Evolutionary conservation across 2,797 vertebrate species (phyloP), one percentile per base, ranked within the genome.

Genomic region (Chrosomus eos): DNA sequence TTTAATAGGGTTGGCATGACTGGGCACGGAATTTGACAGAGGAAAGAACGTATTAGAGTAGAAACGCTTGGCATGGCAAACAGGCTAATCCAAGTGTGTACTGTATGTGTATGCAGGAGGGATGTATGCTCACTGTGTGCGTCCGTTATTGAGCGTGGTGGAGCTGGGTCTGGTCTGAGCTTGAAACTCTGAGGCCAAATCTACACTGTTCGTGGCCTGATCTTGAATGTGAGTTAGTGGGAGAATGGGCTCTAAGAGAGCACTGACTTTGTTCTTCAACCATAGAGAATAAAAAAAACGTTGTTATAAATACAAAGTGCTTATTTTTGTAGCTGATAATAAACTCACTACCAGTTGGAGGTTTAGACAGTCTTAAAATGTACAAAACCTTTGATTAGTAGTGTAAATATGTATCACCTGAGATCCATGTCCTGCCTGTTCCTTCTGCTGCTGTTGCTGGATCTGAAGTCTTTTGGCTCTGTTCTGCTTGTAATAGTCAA

Each of bases 401-500:
- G 23, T 81, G 71, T 66, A 21, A 70, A 80, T 83, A 76, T 62
- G 72, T 38, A 40, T 72, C 95, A 98, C 97, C 97, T 97, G 97
- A 67, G 96, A 93, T 62, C 96, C 95, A 45, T 96, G 94, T 0
- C 93, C 43, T 6, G 86, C 88, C 85, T 91, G 91, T 33, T 93
- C 92, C 81, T 92, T 94, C 85, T 89, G 80, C 83, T 92, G 91
- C 85, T 91, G 92, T 48, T 93, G 92, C 77, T 94, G 95, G 81
- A 91, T 91, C 90, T 97, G 97, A 18, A 96, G 94, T 86, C 94
- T 95, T 90, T 94, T 96, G 62, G 94, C 96, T 92, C 95, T 96
- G 84, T 96, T 98, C 93, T 98, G 97, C 87, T 99, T 99, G 91
- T 97, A 98, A 95, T 97, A 99, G 94, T 99, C 97, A 0, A 98